phyloP scores from a whole-genome alignment of 2,113 vertebrate genomes.

The Leptosomus discolor region DNA sequence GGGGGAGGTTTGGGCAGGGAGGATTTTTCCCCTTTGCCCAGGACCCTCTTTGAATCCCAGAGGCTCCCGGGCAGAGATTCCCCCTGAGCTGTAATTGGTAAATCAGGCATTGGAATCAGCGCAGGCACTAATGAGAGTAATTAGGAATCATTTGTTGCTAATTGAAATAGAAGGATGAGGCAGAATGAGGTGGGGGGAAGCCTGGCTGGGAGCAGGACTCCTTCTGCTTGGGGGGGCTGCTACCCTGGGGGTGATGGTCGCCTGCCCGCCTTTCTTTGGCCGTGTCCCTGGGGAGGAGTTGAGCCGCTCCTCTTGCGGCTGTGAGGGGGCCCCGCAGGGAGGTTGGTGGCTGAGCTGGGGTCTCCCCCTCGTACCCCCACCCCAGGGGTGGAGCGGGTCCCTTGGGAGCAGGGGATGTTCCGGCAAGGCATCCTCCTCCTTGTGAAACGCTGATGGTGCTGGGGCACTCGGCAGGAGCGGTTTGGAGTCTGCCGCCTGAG shows the following conservation, averaged over 20 bases:
- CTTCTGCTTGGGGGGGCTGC: not conserved
- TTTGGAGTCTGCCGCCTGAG: constrained; percentile 2
- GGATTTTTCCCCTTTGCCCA: not conserved
- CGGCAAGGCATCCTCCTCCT: not conserved
- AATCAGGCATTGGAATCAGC: constrained; percentile 68
- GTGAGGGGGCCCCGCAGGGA: not conserved
- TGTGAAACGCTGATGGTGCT: fast-evolving
- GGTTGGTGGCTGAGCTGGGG: fast-evolving
- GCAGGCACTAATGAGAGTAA: constrained; percentile 66
- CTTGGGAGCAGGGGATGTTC: not conserved
- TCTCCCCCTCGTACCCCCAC: not conserved
- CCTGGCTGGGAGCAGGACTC: not conserved
- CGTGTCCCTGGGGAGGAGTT: not conserved
- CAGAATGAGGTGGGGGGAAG: not conserved
- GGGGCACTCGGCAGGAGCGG: not conserved
- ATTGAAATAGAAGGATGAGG: constrained; percentile 65
- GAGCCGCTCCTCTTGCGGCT: not conserved
- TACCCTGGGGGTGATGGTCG: not conserved
- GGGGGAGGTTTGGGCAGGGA: not conserved
- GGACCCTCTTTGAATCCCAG: constrained; percentile 4
- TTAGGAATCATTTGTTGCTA: constrained; percentile 71
- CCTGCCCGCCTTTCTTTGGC: not conserved
- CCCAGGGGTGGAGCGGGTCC: not conserved
- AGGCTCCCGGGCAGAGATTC: constrained; percentile 18
- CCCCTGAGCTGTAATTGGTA: constrained; percentile 64